These are phyloP conservation scores for Sebastes fasciatus DNA, from an alignment of 2,113 vertebrate genomes.

Conservation along the genomic window DNA sequence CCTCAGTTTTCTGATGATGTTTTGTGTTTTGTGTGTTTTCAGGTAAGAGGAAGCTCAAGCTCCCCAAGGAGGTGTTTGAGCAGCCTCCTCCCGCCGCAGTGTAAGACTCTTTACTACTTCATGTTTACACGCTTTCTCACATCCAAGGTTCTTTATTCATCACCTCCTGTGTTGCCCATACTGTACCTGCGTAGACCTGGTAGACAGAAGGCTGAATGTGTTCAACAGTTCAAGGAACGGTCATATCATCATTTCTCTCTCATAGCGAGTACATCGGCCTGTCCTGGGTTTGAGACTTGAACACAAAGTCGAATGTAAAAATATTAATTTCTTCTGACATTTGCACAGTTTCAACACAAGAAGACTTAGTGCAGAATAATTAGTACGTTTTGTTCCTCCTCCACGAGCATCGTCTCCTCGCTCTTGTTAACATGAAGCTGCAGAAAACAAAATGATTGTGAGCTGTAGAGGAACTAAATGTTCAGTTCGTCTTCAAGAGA, in stretches of 20 bases:
- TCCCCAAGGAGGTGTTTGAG: conserved; percentile 93
- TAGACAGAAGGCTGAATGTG: not conserved
- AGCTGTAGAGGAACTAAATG: not conserved
- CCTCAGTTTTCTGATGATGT: not conserved
- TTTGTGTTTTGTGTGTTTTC: conserved; percentile 46
- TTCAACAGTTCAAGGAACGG: not conserved
- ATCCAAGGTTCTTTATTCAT: not conserved
- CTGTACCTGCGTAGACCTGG: too few species aligned
- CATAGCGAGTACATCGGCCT: not conserved
- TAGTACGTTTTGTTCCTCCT: not conserved
- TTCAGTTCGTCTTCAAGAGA: not conserved
- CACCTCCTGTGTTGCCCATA: not conserved
- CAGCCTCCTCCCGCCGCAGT: conserved; percentile 90
- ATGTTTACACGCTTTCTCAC: not conserved
- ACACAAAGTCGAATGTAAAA: not conserved
- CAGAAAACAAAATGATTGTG: not conserved
- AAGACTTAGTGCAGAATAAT: not conserved
- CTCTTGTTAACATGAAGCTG: not conserved
- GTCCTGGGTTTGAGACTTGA: not conserved
- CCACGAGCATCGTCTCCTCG: not conserved
- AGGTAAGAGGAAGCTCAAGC: conserved; percentile 95
- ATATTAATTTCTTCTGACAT: not conserved
- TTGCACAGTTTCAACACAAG: not conserved
- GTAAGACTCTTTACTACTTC: conserved; percentile 82
- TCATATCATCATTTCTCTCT: not conserved